These are phyloP conservation scores for Amniataba percoides DNA, from an alignment of 2,797 vertebrate genomes.

Conservation along the genomic window DNA sequence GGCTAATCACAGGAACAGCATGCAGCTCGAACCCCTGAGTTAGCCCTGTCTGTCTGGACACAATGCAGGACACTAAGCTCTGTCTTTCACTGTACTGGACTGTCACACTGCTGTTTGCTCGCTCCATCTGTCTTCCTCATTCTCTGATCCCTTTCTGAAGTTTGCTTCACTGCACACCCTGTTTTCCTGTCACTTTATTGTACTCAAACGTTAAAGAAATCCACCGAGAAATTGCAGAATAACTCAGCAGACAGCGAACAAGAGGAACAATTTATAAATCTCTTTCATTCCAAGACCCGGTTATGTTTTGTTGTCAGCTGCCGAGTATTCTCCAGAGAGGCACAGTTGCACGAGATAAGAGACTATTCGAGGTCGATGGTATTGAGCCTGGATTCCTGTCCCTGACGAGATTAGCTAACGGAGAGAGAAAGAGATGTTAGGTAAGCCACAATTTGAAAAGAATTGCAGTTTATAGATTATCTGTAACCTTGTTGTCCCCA, in stretches of 20 bases:
- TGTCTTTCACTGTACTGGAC: conserved; percentile 57
- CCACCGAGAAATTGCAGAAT: conserved; percentile 13
- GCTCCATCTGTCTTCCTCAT: conserved; percentile 66
- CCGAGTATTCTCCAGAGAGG: conserved; percentile 34
- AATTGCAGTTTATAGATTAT: conserved; percentile 73
- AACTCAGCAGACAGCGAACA: conserved; percentile 22
- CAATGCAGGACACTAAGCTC: conserved; percentile 70
- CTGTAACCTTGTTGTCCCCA: conserved; percentile 60
- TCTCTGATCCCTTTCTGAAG: conserved; percentile 49
- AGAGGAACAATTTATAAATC: conserved; percentile 29
- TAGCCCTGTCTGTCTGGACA: conserved; percentile 74
- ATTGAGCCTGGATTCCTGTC: conserved; percentile 70
- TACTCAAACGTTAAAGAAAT: conserved; percentile 39
- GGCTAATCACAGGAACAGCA: conserved; percentile 85
- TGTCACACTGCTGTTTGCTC: conserved; percentile 60
- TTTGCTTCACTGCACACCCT: conserved; percentile 42
- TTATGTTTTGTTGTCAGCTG: conserved; percentile 49
- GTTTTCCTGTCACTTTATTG: conserved; percentile 43
- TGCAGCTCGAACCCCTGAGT: conserved; percentile 69
- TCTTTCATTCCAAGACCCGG: conserved; percentile 29
- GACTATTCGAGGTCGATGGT: conserved; percentile 63
- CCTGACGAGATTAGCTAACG: conserved; percentile 64
- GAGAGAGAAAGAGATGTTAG: conserved; percentile 54
- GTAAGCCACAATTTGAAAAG: conserved; percentile 61
- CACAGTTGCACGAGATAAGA: conserved; percentile 63